Percentiles rank a stretch among this genome's conserved stretches.
phyloP scores from a whole-genome alignment of 2,888 invertebrate genomes.

The Blastobasis adustella region DNA sequence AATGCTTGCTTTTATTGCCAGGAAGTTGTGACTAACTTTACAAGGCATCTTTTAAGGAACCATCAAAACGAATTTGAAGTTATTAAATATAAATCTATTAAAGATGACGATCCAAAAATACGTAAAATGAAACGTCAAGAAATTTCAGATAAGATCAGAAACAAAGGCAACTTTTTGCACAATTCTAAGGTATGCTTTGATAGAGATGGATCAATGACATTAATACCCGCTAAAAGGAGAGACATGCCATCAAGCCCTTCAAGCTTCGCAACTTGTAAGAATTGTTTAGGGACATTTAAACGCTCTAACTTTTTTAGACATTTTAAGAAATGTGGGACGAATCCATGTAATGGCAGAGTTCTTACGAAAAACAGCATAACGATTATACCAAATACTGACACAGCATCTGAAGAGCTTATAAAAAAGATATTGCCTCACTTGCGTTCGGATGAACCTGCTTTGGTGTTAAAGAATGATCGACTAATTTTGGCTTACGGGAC shows the following conservation, averaged over 20 bases:
- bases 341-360: not conserved
- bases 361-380: not conserved
- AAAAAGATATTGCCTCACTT: conserved; percentile 6
- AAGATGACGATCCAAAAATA: conserved; percentile 6
- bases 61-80: conserved; percentile 3
- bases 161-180: conserved; percentile 9
- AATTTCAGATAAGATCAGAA: conserved; percentile 6
- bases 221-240: no score
- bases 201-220: not conserved
- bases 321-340: conserved; percentile 6
- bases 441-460: conserved; percentile 9
- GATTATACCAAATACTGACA: not conserved
- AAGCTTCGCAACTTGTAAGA: conserved; percentile 4
- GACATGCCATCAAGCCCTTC: not conserved
- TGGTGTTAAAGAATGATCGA: conserved; percentile 7
- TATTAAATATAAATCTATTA: conserved; percentile 3
- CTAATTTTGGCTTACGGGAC: not conserved
- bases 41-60: conserved; percentile 5
- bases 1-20: conserved; percentile 8
- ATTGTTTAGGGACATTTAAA: conserved; percentile 11
- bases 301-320: conserved; percentile 9
- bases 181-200: conserved; percentile 7
- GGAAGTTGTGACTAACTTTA: not conserved
- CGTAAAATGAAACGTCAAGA: conserved; percentile 3
- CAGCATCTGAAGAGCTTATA: conserved; percentile 3